Conservation (phyloP, 2,888 invertebrate species). For the Seira sanloemensis region DNA sequence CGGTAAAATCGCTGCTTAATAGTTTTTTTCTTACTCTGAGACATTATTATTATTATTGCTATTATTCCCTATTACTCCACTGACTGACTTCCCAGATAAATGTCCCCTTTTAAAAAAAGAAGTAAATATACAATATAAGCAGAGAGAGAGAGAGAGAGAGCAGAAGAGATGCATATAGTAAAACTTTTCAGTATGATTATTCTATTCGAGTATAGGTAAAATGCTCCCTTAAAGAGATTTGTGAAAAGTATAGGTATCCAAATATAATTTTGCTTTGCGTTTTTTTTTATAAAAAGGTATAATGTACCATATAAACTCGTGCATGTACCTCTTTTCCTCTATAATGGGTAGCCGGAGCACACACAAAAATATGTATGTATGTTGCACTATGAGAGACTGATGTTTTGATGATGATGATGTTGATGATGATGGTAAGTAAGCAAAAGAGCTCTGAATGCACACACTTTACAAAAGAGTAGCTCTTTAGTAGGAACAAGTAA, state of each 20-base stretch:
- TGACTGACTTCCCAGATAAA: constrained; percentile 23
- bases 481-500: constrained; percentile 48
- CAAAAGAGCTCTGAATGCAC: constrained; percentile 13
- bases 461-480: not conserved
- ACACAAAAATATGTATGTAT: constrained; percentile 36
- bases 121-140: not conserved
- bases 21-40: constrained; percentile 46
- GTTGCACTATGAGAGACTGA: constrained; percentile 53
- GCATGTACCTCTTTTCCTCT: constrained; percentile 11
- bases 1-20: constrained; percentile 56
- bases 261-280: too few species aligned
- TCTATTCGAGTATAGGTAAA: constrained; percentile 15
- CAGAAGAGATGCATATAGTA: constrained; percentile 32
- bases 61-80: constrained; percentile 59
- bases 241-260: too few species aligned
- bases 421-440: constrained; percentile 46
- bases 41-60: constrained; percentile 49
- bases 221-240: not conserved
- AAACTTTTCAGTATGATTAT: constrained; percentile 35
- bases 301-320: not conserved
- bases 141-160: too few species aligned
- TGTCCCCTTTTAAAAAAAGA: constrained; percentile 38
- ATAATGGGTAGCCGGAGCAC: constrained; percentile 1
- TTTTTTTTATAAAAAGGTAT: not conserved
- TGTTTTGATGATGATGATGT: constrained; percentile 41